Percentiles rank a stretch among this genome's conserved stretches.
Conservation (phyloP, 2,113 vertebrate genomes). For the Mormyrus lacerda region DNA sequence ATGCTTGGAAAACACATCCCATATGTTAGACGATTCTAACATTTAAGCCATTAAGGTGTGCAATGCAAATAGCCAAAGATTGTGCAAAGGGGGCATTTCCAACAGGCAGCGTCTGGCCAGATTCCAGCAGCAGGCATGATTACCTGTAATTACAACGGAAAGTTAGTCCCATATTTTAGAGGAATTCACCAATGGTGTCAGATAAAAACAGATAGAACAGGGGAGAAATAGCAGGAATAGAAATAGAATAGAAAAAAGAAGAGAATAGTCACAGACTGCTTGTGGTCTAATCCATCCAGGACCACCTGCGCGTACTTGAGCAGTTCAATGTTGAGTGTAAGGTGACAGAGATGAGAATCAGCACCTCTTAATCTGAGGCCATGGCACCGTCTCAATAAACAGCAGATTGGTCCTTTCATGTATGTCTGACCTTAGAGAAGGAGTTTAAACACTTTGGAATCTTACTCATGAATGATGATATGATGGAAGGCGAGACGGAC, state of each 20-base stretch:
- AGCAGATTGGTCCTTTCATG: not conserved
- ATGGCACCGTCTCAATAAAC: not conserved
- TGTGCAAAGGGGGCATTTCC: not conserved
- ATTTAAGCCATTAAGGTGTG: not conserved
- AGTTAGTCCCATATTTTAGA: not conserved
- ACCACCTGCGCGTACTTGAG: not conserved
- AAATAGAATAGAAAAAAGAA: too few relatives aligned
- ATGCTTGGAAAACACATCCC: not conserved
- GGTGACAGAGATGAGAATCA: not conserved
- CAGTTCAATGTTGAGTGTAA: not conserved
- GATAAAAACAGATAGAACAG: not conserved
- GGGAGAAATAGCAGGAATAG: not conserved
- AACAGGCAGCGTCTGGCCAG: not conserved
- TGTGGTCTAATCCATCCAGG: not conserved
- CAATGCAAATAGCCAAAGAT: not conserved
- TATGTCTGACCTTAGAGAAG: not conserved
- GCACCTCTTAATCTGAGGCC: not conserved
- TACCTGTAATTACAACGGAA: not conserved
- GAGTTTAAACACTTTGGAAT: not conserved
- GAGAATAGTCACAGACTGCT: not conserved
- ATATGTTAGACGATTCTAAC: not conserved
- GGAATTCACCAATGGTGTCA: not conserved
- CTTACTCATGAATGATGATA: not conserved
- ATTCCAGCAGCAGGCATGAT: not conserved
- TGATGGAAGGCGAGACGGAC: not conserved